A percentile compares a stretch with the other conserved stretches of the same genome.
phyloP scores from a whole-genome alignment of 2,113 vertebrate genomes.

The Pyrgilauda ruficollis region DNA sequence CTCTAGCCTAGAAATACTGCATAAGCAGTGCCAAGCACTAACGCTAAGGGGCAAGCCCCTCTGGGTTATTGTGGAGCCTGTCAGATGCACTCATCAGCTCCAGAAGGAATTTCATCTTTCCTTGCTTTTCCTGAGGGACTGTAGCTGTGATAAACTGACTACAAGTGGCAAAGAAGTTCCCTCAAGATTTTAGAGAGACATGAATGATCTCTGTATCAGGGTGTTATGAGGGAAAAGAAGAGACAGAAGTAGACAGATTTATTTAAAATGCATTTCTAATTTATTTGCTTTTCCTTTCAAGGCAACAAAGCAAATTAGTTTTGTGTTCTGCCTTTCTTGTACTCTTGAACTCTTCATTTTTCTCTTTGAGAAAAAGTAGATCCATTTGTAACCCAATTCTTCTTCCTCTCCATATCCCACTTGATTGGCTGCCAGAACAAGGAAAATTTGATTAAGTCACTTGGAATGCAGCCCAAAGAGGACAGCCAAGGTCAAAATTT shows the following conservation, averaged over 20 bases:
- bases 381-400: neutral
- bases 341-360: neutral
- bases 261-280: neutral
- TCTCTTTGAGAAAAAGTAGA: neutral
- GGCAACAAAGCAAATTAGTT: neutral
- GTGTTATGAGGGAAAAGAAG: neutral
- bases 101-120: neutral
- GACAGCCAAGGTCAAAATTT: conserved; percentile 27
- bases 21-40: neutral
- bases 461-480: conserved; percentile 53
- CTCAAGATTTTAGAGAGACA: neutral
- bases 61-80: neutral
- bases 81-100: neutral
- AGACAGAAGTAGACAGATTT: neutral
- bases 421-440: neutral
- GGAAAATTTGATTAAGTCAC: neutral
- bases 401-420: neutral
- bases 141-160: neutral
- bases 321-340: neutral
- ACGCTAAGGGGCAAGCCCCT: neutral
- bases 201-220: neutral
- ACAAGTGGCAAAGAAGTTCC: neutral
- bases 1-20: neutral
- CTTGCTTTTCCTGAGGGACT: neutral
- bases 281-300: neutral